Conservation (phyloP, 2,113 vertebrate genomes). For the Platycercus adscitus region DNA sequence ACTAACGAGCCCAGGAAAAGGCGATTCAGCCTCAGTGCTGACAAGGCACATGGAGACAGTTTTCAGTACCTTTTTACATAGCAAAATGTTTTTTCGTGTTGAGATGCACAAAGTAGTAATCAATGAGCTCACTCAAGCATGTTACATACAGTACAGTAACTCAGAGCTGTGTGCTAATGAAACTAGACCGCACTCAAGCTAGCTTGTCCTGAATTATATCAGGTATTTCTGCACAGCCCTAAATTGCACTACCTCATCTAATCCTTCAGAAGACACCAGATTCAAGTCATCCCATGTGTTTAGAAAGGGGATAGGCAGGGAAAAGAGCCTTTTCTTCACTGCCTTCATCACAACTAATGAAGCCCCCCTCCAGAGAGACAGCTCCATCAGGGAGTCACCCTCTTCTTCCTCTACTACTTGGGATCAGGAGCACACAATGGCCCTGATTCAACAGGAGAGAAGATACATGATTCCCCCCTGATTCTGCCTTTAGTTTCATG, state of each 20-base stretch:
- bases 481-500: not conserved
- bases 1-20: not conserved
- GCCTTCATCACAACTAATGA: accelerated
- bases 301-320: not conserved
- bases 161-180: not conserved
- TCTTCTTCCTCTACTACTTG: not conserved
- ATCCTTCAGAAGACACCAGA: not conserved
- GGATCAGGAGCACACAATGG: not conserved
- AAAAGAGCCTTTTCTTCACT: not conserved
- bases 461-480: not conserved
- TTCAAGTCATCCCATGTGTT: not conserved
- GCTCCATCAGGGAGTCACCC: not conserved
- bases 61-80: accelerated
- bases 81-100: not conserved
- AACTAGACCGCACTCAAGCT: not conserved
- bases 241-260: not conserved
- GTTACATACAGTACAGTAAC: not conserved
- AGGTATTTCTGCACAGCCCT: not conserved
- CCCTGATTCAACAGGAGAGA: not conserved
- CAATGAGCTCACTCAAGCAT: not conserved
- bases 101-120: not conserved
- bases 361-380: not conserved
- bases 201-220: not conserved
- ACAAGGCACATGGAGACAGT: accelerated
- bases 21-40: accelerated